These are phyloP conservation scores for Panzeria rudis DNA, from an alignment of 2,888 invertebrate species.

Conservation along the genomic window DNA sequence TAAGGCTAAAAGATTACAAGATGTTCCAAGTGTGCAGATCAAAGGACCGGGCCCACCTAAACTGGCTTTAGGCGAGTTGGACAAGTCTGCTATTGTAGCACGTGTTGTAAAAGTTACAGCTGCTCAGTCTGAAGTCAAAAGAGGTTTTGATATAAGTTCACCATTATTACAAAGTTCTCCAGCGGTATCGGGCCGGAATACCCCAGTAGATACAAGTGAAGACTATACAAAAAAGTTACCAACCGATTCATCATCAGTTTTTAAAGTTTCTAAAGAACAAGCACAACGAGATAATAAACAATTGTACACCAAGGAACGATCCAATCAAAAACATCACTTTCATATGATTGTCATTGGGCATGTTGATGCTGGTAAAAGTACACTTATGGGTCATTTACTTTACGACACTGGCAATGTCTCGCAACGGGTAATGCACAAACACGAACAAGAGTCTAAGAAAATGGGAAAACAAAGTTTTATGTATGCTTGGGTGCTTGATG, in stretches of 20 bases:
- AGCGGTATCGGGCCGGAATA: slow-evolving; percentile 85
- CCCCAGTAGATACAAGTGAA: slow-evolving; percentile 82
- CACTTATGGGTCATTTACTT: slow-evolving; percentile 96
- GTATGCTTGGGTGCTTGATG: slow-evolving; percentile 99
- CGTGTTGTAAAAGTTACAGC: slow-evolving; percentile 75
- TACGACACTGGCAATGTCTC: slow-evolving; percentile 94
- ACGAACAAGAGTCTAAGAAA: slow-evolving; percentile 98
- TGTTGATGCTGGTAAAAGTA: slow-evolving; percentile 87
- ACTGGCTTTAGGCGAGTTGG: slow-evolving; percentile 38
- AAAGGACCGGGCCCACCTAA: slow-evolving; percentile 55
- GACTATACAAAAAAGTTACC: slow-evolving; percentile 72
- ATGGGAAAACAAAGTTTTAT: slow-evolving; percentile 98
- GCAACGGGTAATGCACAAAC: slow-evolving; percentile 96
- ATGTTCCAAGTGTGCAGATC: slow-evolving; percentile 64
- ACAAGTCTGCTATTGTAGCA: slow-evolving; percentile 30
- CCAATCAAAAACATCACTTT: slow-evolving; percentile 92
- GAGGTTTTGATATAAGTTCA: slow-evolving; percentile 83
- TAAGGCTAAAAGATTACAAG: slow-evolving; percentile 72
- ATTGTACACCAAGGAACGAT: slow-evolving; percentile 90
- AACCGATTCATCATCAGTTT: slow-evolving; percentile 69
- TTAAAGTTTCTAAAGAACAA: slow-evolving; percentile 81
- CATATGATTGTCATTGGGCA: slow-evolving; percentile 97
- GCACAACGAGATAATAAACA: slow-evolving; percentile 84
- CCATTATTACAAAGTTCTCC: slow-evolving; percentile 90
- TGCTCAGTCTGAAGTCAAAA: slow-evolving; percentile 77